These are phyloP conservation scores for Cheilosia impressa DNA, from an alignment of 2,888 invertebrate genomes.

Conservation along the genomic window DNA sequence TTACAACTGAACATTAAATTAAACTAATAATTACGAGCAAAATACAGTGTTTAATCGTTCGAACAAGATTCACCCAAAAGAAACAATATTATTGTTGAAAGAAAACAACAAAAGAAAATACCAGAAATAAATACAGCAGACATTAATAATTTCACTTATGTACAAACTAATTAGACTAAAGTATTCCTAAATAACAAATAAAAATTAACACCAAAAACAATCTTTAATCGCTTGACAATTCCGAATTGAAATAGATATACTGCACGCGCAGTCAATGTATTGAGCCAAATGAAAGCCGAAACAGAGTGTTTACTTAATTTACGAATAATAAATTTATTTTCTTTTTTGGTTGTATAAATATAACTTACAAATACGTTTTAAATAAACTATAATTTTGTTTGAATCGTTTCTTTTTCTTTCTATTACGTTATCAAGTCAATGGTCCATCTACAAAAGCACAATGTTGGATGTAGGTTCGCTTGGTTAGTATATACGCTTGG, in stretches of 20 bases:
- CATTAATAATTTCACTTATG: slow-evolving; percentile 27
- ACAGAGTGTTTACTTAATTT: slow-evolving; percentile 18
- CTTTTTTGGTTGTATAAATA: not conserved
- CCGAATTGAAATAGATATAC: slow-evolving; percentile 5
- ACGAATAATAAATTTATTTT: slow-evolving; percentile 35
- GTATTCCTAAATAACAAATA: slow-evolving; percentile 18
- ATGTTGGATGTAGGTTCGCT: slow-evolving; percentile 17
- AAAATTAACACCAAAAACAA: slow-evolving; percentile 12
- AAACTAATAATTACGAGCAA: slow-evolving; percentile 27
- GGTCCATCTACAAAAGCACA: slow-evolving; percentile 30
- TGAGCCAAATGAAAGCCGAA: slow-evolving; percentile 12
- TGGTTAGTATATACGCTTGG: slow-evolving; percentile 13
- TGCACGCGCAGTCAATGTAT: slow-evolving; percentile 1
- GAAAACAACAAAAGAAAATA: not conserved
- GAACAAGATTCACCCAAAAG: slow-evolving; percentile 17
- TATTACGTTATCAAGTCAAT: slow-evolving; percentile 38
- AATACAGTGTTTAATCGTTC: slow-evolving; percentile 18
- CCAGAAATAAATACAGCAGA: slow-evolving; percentile 8
- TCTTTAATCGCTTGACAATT: slow-evolving; percentile 24
- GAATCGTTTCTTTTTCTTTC: slow-evolving; percentile 1
- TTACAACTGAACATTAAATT: slow-evolving; percentile 46
- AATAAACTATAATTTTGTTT: slow-evolving; percentile 30
- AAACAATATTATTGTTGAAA: slow-evolving; percentile 2
- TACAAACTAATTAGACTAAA: slow-evolving; percentile 29
- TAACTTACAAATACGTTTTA: slow-evolving; percentile 34